A percentile compares a stretch with the other conserved stretches of the same genome.
phyloP scores from a whole-genome alignment of 2,113 vertebrate genomes.

The human region GRCh38 chr9:104671001-104671500 shows the following conservation, averaged over 20 bases:
- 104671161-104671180: background rate
- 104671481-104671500: background rate
- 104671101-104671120: background rate
- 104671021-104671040: background rate
- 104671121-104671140: background rate
- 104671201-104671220: background rate
- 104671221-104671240: background rate
- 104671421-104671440: background rate
- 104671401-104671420: background rate
- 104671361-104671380: background rate
- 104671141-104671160: background rate
- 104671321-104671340: background rate
- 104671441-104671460: background rate
- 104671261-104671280: background rate
- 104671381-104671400: background rate
- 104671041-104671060: background rate
- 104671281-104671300: background rate
- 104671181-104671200: background rate
- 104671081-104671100: background rate
- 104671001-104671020: background rate
- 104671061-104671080: background rate
- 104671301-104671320: background rate
- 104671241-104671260: background rate
- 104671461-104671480: background rate
- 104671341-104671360: background rate